These are phyloP conservation scores for Muricea muricata DNA, from an alignment of 92 coral and sea anemone genomes.

Conservation along the genomic window DNA sequence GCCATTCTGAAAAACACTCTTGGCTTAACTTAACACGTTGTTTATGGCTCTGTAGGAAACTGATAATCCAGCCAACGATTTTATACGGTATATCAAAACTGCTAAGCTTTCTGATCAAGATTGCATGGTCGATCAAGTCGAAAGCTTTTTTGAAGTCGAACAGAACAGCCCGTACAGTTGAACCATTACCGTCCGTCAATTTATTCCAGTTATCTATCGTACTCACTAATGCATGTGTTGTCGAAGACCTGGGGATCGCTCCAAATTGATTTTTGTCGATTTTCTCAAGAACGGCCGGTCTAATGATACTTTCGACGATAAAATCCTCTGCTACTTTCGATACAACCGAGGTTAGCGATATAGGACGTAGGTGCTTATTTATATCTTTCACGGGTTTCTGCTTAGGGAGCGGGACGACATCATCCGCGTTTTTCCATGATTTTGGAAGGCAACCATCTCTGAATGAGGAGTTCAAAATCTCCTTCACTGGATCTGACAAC, in stretches of 20 bases:
- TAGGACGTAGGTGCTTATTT: conserved; percentile 61
- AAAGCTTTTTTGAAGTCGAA: not conserved
- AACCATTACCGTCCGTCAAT: not conserved
- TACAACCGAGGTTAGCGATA: conserved; percentile 55
- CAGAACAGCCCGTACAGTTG: not conserved
- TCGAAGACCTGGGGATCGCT: conserved; percentile 4
- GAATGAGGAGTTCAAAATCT: conserved; percentile 51
- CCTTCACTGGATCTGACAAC: conserved; percentile 40
- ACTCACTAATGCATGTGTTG: conserved; percentile 41
- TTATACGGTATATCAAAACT: not conserved
- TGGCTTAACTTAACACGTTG: not conserved
- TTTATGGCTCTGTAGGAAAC: not conserved
- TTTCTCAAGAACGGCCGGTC: not conserved
- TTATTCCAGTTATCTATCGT: not conserved
- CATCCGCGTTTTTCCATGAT: conserved; percentile 58
- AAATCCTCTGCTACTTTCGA: conserved; percentile 53
- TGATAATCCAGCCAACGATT: not conserved
- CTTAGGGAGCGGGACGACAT: conserved; percentile 55
- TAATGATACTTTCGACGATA: conserved; percentile 24
- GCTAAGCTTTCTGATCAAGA: not conserved
- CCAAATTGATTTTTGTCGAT: conserved; percentile 22
- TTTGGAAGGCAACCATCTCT: conserved; percentile 51
- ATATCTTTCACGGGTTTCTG: conserved; percentile 58
- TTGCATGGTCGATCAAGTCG: not conserved
- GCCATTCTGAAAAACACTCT: not conserved